phyloP scores from a whole-genome alignment of 2,797 vertebrate species.

The Muraenolepis orangiensis region DNA sequence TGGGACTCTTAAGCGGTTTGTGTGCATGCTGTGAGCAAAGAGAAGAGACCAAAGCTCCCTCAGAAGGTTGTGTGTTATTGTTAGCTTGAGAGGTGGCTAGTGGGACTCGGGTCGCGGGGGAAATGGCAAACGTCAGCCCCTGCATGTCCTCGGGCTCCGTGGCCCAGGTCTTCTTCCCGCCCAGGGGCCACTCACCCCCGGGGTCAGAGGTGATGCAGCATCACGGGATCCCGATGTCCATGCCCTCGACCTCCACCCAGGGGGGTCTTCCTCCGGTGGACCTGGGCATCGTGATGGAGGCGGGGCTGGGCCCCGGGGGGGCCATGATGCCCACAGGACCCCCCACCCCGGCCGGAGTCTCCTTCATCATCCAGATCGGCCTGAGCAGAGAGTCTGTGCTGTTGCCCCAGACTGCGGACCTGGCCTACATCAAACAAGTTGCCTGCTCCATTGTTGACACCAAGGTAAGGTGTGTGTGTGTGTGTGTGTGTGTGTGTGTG shows the following conservation, averaged over 20 bases:
- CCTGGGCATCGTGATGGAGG: constrained; percentile 13
- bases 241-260: constrained; percentile 38
- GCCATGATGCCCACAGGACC: constrained; percentile 41
- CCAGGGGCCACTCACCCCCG: constrained; percentile 58
- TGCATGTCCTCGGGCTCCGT: constrained; percentile 64
- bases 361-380: constrained; percentile 90
- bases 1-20: constrained; percentile 18
- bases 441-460: constrained; percentile 91
- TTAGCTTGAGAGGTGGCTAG: neutral
- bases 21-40: constrained; percentile 7
- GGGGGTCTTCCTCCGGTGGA: constrained; percentile 54
- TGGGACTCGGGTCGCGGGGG: constrained; percentile 33
- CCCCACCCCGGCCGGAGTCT: constrained; percentile 72
- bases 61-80: neutral
- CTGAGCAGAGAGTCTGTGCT: constrained; percentile 85
- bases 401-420: constrained; percentile 77
- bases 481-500: neutral
- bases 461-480: constrained; percentile 74
- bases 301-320: constrained; percentile 44
- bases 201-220: constrained; percentile 60
- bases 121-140: constrained; percentile 75
- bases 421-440: constrained; percentile 87
- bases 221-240: constrained; percentile 51
- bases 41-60: neutral
- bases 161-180: constrained; percentile 69